These are phyloP conservation scores for Percopsis transmontana DNA, from an alignment of 2,113 vertebrate genomes.

Conservation along the genomic window DNA sequence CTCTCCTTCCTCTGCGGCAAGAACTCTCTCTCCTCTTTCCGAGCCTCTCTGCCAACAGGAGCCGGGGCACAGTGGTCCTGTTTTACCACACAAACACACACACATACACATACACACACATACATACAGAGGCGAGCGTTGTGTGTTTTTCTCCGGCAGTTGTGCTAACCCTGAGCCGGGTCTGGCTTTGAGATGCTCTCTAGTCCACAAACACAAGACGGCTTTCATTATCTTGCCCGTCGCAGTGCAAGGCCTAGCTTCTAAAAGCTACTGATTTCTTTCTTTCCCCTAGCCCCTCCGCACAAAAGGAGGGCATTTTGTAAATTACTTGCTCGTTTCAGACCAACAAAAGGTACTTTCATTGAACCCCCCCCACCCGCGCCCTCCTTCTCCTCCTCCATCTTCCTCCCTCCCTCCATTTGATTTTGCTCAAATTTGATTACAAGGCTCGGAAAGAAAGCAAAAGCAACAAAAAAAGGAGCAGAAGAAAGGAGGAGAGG, in stretches of 20 bases:
- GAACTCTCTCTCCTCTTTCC: conserved; percentile 51
- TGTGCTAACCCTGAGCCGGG: conserved; percentile 87
- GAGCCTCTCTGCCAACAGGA: conserved; percentile 53
- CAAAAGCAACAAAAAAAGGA: conserved; percentile 61
- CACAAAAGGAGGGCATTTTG: conserved; percentile 99
- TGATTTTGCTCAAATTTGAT: conserved; percentile 99
- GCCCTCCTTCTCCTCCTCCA: conserved; percentile 13
- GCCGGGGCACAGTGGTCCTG: conserved; percentile 66
- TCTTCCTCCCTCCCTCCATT: conserved; percentile 82
- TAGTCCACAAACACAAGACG: conserved; percentile 97
- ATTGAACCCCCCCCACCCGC: conserved; percentile 88
- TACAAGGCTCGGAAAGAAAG: conserved; percentile 95
- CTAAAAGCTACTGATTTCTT: conserved; percentile 99
- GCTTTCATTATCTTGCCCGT: conserved; percentile 99
- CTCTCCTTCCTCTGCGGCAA: conserved; percentile 47
- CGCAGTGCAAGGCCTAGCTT: conserved; percentile 98
- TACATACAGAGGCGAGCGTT: conserved; percentile 66
- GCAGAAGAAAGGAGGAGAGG: conserved; percentile 94
- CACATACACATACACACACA: conserved; percentile 72
- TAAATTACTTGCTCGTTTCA: conserved; percentile 99
- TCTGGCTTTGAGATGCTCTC: conserved; percentile 99
- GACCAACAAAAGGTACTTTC: conserved; percentile 99
- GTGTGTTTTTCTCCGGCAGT: conserved; percentile 64
- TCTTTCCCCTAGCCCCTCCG: conserved; percentile 94
- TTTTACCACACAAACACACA: conserved; percentile 76